phyloP scores from a whole-genome alignment of 2,797 vertebrate species.

The Tympanoctomys barrerae region DNA sequence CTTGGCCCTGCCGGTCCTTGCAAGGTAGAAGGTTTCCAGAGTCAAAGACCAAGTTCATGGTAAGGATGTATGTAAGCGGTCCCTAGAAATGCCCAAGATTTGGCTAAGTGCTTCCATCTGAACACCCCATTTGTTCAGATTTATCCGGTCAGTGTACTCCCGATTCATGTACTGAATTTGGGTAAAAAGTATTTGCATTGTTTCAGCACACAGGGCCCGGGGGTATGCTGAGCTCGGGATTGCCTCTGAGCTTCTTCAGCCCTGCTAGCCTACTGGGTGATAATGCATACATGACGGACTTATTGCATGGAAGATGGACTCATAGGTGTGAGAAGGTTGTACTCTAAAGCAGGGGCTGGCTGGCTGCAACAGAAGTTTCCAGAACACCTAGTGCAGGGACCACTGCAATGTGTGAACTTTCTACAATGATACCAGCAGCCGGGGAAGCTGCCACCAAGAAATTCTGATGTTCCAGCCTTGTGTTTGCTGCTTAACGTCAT shows the following conservation, averaged over 20 bases:
- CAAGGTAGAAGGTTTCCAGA: slow-evolving; percentile 46
- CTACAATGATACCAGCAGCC: background rate
- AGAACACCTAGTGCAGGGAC: background rate
- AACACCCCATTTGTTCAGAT: background rate
- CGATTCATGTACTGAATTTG: slow-evolving; percentile 12
- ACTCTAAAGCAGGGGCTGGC: background rate
- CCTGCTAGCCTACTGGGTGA: background rate
- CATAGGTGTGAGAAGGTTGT: background rate
- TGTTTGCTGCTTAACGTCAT: background rate
- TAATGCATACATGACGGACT: background rate
- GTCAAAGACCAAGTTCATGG: slow-evolving; percentile 37
- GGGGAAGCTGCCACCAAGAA: background rate
- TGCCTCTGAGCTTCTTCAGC: background rate
- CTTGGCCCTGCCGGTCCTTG: slow-evolving; percentile 40
- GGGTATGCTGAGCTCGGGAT: background rate
- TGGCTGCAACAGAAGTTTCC: background rate
- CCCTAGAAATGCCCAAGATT: background rate
- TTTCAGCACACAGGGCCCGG: slow-evolving; percentile 21
- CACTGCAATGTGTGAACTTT: background rate
- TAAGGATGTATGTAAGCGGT: background rate
- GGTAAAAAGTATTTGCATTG: background rate
- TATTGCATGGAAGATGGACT: background rate
- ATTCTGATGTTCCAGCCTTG: background rate
- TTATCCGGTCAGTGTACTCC: slow-evolving; percentile 7
- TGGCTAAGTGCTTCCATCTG: slow-evolving; percentile 27